Evolutionary conservation across 2,888 invertebrate genomes (phyloP).

Genomic region (Apodemia zela): DNA sequence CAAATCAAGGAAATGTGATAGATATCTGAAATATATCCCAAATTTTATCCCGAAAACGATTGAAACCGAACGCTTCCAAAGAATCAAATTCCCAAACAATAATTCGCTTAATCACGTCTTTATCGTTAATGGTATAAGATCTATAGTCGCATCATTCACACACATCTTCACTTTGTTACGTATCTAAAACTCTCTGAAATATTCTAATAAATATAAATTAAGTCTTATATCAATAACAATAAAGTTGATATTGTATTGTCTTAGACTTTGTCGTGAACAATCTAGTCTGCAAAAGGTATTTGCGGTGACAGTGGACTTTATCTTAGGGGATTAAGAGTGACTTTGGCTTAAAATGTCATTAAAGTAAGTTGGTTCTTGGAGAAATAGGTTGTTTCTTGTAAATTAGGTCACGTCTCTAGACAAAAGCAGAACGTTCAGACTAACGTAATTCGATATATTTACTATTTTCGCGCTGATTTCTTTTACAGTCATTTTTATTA

Average conservation of each 20-base stretch:
- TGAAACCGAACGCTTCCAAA: constrained; percentile 53
- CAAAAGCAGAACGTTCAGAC: constrained; percentile 48
- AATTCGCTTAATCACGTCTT: constrained; percentile 26
- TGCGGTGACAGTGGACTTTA: constrained; percentile 39
- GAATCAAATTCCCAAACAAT: constrained; percentile 39
- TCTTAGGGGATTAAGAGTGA: constrained; percentile 36
- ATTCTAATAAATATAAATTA: constrained; percentile 31
- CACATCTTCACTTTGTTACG: constrained; percentile 23
- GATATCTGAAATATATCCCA: constrained; percentile 42
- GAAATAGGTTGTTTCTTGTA: constrained; percentile 61
- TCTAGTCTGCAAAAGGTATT: constrained; percentile 41
- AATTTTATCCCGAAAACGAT: constrained; percentile 54
- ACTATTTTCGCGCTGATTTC: constrained; percentile 33
- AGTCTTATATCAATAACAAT: constrained; percentile 33
- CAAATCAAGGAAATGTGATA: constrained; percentile 44
- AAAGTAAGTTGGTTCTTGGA: constrained; percentile 35
- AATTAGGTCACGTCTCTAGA: constrained; percentile 67
- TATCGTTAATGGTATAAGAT: constrained; percentile 28
- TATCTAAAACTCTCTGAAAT: constrained; percentile 34
- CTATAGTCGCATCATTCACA: constrained; percentile 27
- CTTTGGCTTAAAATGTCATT: constrained; percentile 36
- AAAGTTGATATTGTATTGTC: constrained; percentile 34
- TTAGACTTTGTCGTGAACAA: constrained; percentile 36
- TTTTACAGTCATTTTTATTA: constrained; percentile 22
- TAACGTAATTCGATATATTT: constrained; percentile 51